phyloP scores from a whole-genome alignment of 2,888 invertebrate genomes.

The Napeogenes sylphis region DNA sequence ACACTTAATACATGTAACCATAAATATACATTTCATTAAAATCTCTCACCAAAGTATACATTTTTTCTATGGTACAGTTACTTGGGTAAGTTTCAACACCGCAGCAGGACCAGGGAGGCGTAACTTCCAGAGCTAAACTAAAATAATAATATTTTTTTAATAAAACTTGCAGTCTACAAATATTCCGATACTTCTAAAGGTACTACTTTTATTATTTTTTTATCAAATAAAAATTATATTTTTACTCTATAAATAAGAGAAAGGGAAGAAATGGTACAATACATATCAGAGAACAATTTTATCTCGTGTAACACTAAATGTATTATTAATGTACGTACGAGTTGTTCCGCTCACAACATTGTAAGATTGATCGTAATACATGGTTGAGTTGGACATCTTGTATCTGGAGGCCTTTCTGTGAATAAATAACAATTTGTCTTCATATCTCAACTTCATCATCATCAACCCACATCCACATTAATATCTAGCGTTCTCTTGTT shows the following conservation, averaged over 20 bases:
- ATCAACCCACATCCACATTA: no score
- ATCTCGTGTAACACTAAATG: neutral
- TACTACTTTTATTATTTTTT: no score
- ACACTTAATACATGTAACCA: neutral
- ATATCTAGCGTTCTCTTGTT: no score
- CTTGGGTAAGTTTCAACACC: slow-evolving; percentile 42
- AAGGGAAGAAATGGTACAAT: neutral
- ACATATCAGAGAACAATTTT: neutral
- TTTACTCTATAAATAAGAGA: neutral
- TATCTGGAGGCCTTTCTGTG: slow-evolving; percentile 51
- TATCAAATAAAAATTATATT: no score
- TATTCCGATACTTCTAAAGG: neutral
- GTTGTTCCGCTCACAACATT: slow-evolving; percentile 48
- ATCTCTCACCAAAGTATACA: slow-evolving; percentile 41
- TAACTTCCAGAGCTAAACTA: slow-evolving; percentile 28
- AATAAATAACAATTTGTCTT: slow-evolving; percentile 9
- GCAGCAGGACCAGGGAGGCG: slow-evolving; percentile 62
- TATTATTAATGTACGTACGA: slow-evolving; percentile 39
- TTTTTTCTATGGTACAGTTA: slow-evolving; percentile 45
- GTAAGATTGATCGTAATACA: slow-evolving; percentile 41
- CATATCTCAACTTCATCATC: neutral
- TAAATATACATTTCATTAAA: neutral
- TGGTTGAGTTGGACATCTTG: slow-evolving; percentile 51
- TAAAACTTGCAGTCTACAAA: neutral
- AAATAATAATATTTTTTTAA: neutral